Base-by-base conservation (phyloP, 2,797 vertebrate genomes). In the Hydrolagus colliei region DNA sequence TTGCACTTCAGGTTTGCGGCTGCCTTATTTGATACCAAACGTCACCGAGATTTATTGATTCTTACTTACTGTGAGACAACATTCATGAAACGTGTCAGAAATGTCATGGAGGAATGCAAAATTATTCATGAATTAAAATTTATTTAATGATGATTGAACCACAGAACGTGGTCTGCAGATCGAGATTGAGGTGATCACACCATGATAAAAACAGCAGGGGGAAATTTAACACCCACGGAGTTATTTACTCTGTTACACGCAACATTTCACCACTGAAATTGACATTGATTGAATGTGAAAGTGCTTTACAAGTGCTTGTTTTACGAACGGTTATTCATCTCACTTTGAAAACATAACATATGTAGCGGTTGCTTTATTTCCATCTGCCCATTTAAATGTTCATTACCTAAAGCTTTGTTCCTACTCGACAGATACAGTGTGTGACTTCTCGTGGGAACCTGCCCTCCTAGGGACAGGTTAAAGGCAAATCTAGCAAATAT, bases 361-460 rank as follows among this genome's bases (percentile, higher is more conserved):
- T 20, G 18, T 76, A n/a, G 41, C 52, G 4, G 11, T 22, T 65
- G n/a, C 13, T 27, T 0, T 27, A n/a, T 62, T 79, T 63, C 61
- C 10, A 52, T 52, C 41, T 6, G 6, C 6, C 41, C 41, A 52
- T 52, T 52, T 52, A 52, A 52, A 52, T 6, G 41, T 79, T 13
- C 9, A 77, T 77, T 63, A 13, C 63, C 11, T 22, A 5, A n/a
- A 61, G 10, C 76, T 87, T 62, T 79, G 67, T 73, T 52, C 82
- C 71, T 62, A 68, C 41, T 73, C 41, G 41, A 85, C 63, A 75
- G 85, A 32, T 14, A 20, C 85, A 87, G 87, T 77, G 73, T 86
- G 63, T 65, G 85, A 86, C 86, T 84, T 72, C 18, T 35, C 68
- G 27, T 2, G 72, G 41, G 63, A 84, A 87, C 86, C 78, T 62